Evolutionary conservation across 2,888 invertebrate genomes (phyloP), one percentile per base, ranked within the genome.

Genomic region (Elmis aenea): DNA sequence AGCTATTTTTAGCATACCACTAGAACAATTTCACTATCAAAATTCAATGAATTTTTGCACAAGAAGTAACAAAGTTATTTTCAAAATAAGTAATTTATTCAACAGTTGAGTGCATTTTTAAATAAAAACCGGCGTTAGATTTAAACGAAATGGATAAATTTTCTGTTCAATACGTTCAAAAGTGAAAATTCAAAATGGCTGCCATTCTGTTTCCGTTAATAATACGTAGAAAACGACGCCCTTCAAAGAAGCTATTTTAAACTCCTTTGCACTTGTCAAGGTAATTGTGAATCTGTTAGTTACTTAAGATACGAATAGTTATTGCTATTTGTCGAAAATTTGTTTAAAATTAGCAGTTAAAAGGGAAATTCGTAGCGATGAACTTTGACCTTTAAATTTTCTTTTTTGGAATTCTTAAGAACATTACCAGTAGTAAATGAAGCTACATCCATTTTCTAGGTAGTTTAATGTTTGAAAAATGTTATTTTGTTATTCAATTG

Each of bases 121-220:
- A n/a, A n/a, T n/a, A n/a, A n/a, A n/a, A n/a, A n/a, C n/a, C n/a
- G n/a, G n/a, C n/a, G n/a, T n/a, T n/a, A n/a, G n/a, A n/a, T n/a
- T n/a, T n/a, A n/a, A n/a, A n/a, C n/a, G n/a, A 26, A 26, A 26
- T 13, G 9, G 26, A 12, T n/a, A 18, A 6, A 6, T 18, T 18
- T 18, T 5, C 8, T 36, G 39, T 37, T 40, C 44, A 38, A 42
- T 45, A 42, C 39, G 37, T 38, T 67, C 66, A 67, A 68, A 68
- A 68, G 69, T 67, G 67, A 68, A 67, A 68, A 67, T 65, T 58
- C 69, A 69, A 69, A 58, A 69, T 69, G 69, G 69, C 68, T 48
- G 52, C 56, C 54, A 46, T 42, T 51, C 52, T 50, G 58, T 55
- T 65, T 62, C 66, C 59, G 60, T 58, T 57, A 48, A 42, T 36